Evolutionary conservation across 2,888 invertebrate genomes (phyloP).

Genomic region (Aplocera efformata): DNA sequence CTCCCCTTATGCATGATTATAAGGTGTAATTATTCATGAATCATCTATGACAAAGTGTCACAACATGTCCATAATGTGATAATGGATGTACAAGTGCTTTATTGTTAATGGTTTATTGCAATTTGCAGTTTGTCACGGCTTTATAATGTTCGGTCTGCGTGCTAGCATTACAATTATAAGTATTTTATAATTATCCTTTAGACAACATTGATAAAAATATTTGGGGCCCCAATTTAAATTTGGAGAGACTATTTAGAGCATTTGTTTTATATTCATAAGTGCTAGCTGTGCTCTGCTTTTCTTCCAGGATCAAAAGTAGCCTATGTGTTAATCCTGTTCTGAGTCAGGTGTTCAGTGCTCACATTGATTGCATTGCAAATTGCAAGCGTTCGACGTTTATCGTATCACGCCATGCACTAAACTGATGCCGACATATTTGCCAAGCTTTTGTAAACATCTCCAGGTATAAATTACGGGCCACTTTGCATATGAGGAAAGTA

Average conservation of each 20-base stretch:
- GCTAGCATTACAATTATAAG: background rate
- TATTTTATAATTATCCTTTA: too few relatives aligned
- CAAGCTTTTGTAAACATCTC: constrained; percentile 2
- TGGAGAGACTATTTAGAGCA: too few relatives aligned
- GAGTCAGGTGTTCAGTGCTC: too few relatives aligned
- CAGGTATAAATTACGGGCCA: constrained; percentile 5
- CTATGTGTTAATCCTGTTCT: too few relatives aligned
- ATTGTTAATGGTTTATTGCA: constrained; percentile 12
- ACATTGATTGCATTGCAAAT: too few relatives aligned
- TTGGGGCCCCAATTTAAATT: too few relatives aligned
- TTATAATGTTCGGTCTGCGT: constrained; percentile 3
- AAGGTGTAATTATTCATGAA: constrained; percentile 1
- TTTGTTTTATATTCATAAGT: too few relatives aligned
- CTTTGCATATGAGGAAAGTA: too few relatives aligned
- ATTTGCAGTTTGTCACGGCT: constrained; percentile 12
- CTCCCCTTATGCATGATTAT: background rate
- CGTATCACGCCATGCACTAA: constrained; percentile 2
- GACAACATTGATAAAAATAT: too few relatives aligned
- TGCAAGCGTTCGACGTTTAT: too few relatives aligned
- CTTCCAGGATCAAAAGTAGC: too few relatives aligned
- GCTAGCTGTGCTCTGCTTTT: too few relatives aligned
- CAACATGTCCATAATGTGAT: constrained; percentile 4
- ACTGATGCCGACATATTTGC: constrained; percentile 3
- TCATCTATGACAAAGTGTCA: constrained; percentile 6
- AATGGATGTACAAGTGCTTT: constrained; percentile 6